Conservation (phyloP, 2,113 vertebrate species). For the Cyphomyrus discorhynchus region DNA sequence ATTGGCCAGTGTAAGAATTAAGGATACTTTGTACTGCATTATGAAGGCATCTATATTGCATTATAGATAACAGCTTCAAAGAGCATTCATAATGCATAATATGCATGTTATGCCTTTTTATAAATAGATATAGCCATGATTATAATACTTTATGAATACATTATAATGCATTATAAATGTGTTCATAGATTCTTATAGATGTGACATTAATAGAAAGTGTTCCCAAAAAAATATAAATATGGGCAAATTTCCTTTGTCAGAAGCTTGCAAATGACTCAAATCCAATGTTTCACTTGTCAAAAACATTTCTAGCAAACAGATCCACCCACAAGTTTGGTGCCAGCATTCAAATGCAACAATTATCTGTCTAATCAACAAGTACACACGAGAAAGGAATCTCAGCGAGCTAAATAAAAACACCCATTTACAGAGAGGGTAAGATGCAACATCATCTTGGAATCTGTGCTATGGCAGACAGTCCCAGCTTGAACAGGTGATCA, state of each 20-base stretch:
- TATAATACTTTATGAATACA: background rate
- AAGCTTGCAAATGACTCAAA: slow-evolving; percentile 39
- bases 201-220: background rate
- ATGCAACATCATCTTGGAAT: background rate
- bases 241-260: slow-evolving; percentile 40
- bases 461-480: background rate
- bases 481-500: background rate
- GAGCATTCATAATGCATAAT: background rate
- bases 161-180: background rate
- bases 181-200: background rate
- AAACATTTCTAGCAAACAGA: slow-evolving; percentile 34
- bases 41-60: background rate
- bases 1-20: background rate
- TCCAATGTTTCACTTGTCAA: slow-evolving; percentile 49
- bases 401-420: background rate
- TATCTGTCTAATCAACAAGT: background rate
- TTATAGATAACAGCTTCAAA: background rate
- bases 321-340: background rate
- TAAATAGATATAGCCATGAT: background rate
- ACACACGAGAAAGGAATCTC: background rate
- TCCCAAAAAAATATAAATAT: slow-evolving; percentile 11
- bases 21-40: background rate
- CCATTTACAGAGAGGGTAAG: background rate
- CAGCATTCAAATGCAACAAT: background rate
- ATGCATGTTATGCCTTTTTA: background rate